A percentile compares a stretch with the other conserved stretches of the same genome.
These are phyloP conservation scores for Sus cebifrons DNA, from an alignment of 2,797 vertebrate species.

Conservation along the genomic window DNA sequence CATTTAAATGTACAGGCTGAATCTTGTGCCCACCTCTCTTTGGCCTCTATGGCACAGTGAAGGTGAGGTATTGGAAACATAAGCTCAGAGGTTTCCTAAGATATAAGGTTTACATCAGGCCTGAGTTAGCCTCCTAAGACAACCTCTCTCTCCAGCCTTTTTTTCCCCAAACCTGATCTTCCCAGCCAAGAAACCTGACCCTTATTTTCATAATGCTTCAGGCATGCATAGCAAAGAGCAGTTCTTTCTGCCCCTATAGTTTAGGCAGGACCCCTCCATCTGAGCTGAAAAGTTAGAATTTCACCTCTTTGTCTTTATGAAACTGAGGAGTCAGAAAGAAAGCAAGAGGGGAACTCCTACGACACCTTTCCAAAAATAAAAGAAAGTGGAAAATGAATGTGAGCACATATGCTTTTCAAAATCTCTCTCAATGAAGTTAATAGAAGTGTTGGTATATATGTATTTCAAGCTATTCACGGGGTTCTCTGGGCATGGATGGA, in stretches of 20 bases:
- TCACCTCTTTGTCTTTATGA: slow-evolving; percentile 72
- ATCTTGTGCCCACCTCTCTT: neutral
- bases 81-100: slow-evolving; percentile 1
- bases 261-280: neutral
- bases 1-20: neutral
- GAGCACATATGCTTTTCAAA: neutral
- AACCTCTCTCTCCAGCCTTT: neutral
- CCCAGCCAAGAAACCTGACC: slow-evolving; percentile 60
- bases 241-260: slow-evolving; percentile 38
- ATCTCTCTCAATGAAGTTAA: neutral
- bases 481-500: neutral
- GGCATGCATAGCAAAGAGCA: slow-evolving; percentile 35
- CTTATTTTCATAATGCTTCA: slow-evolving; percentile 71
- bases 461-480: neutral
- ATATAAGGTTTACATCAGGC: neutral
- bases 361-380: slow-evolving; percentile 66
- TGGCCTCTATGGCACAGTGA: neutral
- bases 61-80: slow-evolving; percentile 45
- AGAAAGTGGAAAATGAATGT: slow-evolving; percentile 33
- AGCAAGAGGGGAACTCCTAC: neutral
- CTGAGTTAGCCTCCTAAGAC: neutral
- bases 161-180: neutral
- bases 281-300: slow-evolving; percentile 68
- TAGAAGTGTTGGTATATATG: neutral
- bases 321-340: slow-evolving; percentile 54